Percentiles rank a stretch among this genome's conserved stretches.
Evolutionary conservation across 37 sponge, comb jelly and placozoan species (phyloP).

Genomic region (Halichondria panicea): DNA sequence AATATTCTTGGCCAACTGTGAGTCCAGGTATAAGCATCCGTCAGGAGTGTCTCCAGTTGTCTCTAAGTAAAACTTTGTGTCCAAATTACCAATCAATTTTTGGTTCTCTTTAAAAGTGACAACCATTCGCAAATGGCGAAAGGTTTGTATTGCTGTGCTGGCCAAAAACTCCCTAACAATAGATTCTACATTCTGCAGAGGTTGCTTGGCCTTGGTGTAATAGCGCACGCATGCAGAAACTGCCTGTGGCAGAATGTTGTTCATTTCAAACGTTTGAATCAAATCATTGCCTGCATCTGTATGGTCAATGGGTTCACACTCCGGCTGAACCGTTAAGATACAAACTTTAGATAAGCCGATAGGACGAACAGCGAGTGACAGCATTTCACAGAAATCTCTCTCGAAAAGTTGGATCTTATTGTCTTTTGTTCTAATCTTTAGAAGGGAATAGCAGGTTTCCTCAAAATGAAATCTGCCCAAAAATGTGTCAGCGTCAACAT

Average conservation of each 20-base stretch:
- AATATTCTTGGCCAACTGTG: no score
- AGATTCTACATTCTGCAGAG: no score
- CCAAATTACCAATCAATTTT: no score
- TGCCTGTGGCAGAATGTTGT: no score
- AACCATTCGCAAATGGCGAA: conserved; percentile 3
- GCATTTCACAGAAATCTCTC: conserved; percentile 13
- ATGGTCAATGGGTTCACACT: not conserved
- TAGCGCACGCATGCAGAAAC: no score
- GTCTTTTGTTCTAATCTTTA: not conserved
- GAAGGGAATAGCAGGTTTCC: no score
- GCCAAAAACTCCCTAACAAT: conserved; percentile 4
- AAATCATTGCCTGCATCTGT: no score
- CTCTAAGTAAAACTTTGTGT: no score
- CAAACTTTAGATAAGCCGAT: conserved; percentile 3
- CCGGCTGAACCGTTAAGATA: not conserved
- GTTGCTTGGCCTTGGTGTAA: no score
- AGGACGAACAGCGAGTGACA: conserved; percentile 21
- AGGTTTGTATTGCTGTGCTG: conserved; percentile 1
- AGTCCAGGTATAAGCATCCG: no score
- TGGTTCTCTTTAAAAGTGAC: not conserved
- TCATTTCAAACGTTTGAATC: no score
- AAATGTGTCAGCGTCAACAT: conserved; percentile 23
- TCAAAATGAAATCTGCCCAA: not conserved
- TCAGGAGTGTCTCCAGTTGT: no score
- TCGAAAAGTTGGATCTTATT: not conserved